Evolutionary conservation across 2,797 vertebrate genomes (phyloP).

Genomic region (Heterohyrax brucei): DNA sequence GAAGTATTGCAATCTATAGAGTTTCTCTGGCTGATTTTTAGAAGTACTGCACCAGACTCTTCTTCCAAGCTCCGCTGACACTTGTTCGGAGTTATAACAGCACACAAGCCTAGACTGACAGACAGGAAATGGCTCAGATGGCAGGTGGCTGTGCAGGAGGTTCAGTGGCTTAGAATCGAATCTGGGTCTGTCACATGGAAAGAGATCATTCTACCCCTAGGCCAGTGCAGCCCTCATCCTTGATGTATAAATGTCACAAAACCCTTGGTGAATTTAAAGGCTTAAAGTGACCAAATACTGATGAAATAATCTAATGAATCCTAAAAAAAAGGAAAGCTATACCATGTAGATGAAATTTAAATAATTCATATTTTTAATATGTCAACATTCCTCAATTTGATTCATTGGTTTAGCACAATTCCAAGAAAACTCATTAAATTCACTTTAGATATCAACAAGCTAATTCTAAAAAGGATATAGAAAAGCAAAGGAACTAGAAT

Average conservation of each 20-base stretch:
- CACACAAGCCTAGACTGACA: neutral
- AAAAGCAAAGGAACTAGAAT: neutral
- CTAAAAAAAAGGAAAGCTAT: no score
- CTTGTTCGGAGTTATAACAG: neutral
- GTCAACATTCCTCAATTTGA: neutral
- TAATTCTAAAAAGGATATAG: neutral
- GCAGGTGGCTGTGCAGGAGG: no score
- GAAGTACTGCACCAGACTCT: neutral
- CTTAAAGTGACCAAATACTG: neutral
- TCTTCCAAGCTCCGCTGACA: neutral
- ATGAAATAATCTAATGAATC: neutral
- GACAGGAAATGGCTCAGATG: neutral
- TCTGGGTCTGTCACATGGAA: neutral
- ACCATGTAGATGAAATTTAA: neutral
- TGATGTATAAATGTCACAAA: neutral
- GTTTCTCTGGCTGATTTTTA: neutral
- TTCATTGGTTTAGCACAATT: neutral
- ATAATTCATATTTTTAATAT: neutral
- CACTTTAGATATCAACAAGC: neutral
- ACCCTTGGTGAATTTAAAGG: neutral
- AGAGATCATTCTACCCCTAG: no score
- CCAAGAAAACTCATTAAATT: neutral
- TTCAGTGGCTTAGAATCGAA: no score
- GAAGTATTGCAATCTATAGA: neutral
- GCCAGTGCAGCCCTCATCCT: neutral